Conservation (phyloP, 2,888 invertebrate species). For the Diplazon laetatorius region DNA sequence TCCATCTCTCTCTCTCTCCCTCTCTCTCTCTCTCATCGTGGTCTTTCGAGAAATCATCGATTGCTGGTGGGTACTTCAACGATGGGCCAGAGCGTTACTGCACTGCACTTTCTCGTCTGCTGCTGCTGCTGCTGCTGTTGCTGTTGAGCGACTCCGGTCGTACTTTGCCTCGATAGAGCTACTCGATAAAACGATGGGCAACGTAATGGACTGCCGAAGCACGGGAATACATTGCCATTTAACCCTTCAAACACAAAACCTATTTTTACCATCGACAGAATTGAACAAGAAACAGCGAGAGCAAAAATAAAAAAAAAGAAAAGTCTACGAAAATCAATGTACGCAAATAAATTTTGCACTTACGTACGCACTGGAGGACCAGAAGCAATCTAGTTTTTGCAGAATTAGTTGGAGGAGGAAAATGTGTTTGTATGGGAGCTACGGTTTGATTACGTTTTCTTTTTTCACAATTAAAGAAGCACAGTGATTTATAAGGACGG, state of each 20-base stretch:
- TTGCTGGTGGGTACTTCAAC: constrained; percentile 51
- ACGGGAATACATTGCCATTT: constrained; percentile 36
- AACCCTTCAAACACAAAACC: constrained; percentile 7
- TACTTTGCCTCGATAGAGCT: constrained; percentile 51
- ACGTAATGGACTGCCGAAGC: constrained; percentile 53
- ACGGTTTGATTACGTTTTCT: too few species aligned
- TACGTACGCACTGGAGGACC: too few species aligned
- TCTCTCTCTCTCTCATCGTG: constrained; percentile 5
- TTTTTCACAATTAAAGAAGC: too few species aligned
- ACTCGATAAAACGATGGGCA: constrained; percentile 57
- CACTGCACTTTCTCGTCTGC: constrained; percentile 30
- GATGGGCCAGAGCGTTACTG: constrained; percentile 42
- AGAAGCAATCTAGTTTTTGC: too few species aligned
- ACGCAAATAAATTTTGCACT: too few species aligned
- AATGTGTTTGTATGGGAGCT: too few species aligned
- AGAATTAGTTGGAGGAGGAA: too few species aligned
- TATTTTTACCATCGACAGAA: not conserved
- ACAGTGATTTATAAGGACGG: too few species aligned
- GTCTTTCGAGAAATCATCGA: constrained; percentile 60
- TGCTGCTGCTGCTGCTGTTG: constrained; percentile 42
- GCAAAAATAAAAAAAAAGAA: not conserved
- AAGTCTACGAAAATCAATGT: too few species aligned
- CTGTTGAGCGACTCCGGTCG: constrained; percentile 35
- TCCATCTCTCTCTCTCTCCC: constrained; percentile 12
- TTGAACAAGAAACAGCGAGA: too few species aligned